Evolutionary conservation across 64 coral and sea anemone species (phyloP).

Genomic region (Pocillopora damicornis): DNA sequence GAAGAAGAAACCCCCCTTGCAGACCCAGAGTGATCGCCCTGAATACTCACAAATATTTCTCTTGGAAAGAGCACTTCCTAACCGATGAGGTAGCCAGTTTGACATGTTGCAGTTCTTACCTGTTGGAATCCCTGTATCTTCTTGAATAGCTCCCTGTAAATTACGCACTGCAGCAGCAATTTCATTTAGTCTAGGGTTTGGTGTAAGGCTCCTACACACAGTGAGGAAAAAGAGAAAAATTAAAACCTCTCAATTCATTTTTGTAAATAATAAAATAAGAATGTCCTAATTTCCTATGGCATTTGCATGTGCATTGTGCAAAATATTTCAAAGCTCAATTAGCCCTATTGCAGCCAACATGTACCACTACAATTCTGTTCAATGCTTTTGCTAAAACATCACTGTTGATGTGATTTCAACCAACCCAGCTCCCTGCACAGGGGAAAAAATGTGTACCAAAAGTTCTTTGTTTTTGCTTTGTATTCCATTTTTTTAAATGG

Average conservation of each 20-base stretch:
- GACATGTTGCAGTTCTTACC: conserved; percentile 5
- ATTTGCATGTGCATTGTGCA: too few relatives aligned
- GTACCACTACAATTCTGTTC: too few relatives aligned
- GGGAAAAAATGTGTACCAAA: too few relatives aligned
- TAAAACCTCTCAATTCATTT: neutral
- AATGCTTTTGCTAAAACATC: too few relatives aligned
- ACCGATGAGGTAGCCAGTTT: neutral
- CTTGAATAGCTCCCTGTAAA: conserved; percentile 69
- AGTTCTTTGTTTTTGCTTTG: too few relatives aligned
- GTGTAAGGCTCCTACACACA: conserved; percentile 73
- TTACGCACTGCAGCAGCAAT: conserved; percentile 75
- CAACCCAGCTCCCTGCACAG: too few relatives aligned
- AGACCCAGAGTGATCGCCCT: too few relatives aligned
- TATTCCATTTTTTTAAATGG: too few relatives aligned
- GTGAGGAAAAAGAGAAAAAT: neutral
- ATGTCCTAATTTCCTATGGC: neutral
- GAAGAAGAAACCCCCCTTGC: too few relatives aligned
- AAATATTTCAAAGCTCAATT: too few relatives aligned
- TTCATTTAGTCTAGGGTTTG: conserved; percentile 84
- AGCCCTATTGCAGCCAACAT: too few relatives aligned
- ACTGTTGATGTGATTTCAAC: too few relatives aligned
- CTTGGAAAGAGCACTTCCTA: neutral
- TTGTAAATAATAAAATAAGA: neutral
- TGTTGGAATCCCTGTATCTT: conserved; percentile 59
- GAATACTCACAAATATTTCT: neutral